A percentile compares a stretch with the other conserved stretches of the same genome.
These are phyloP conservation scores for Phyllopteryx taeniolatus DNA, from an alignment of 2,113 vertebrate genomes.

Conservation along the genomic window DNA sequence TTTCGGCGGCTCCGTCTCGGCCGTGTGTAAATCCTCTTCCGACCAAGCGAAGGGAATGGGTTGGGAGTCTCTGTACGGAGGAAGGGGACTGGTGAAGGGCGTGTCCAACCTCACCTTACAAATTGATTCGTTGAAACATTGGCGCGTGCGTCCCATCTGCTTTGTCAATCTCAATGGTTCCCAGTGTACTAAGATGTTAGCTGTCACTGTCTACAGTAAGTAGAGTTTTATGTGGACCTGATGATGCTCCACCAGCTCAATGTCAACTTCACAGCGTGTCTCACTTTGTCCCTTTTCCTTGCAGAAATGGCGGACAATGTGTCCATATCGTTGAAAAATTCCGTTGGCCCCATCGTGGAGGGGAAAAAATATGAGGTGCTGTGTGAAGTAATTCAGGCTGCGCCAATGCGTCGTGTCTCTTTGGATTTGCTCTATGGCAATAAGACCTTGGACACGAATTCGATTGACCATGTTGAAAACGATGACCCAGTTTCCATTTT, in stretches of 20 bases:
- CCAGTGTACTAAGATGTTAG: rapidly evolving
- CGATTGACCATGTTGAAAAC: rapidly evolving
- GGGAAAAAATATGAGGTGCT: background rate
- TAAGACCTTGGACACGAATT: rapidly evolving
- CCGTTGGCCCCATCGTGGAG: conserved; percentile 9
- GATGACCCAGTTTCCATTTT: background rate
- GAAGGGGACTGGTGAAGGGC: rapidly evolving
- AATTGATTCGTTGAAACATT: background rate
- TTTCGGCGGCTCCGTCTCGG: conserved; percentile 24
- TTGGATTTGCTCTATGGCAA: conserved; percentile 43
- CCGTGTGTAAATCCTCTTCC: conserved; percentile 37
- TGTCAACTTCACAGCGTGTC: background rate
- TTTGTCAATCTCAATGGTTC: rapidly evolving
- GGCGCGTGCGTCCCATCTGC: background rate
- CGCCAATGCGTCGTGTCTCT: conserved; percentile 31
- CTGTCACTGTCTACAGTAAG: conserved; percentile 62
- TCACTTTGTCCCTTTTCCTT: background rate
- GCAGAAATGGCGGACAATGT: conserved; percentile 57
- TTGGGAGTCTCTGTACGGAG: conserved; percentile 36
- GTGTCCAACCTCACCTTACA: background rate
- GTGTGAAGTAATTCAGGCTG: conserved; percentile 50
- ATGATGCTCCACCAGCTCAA: background rate
- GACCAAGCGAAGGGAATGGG: conserved; percentile 10
- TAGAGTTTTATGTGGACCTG: background rate
- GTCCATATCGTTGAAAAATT: background rate